Evolutionary conservation across 2,797 vertebrate genomes (phyloP).

Genomic region (Botia almorhae): DNA sequence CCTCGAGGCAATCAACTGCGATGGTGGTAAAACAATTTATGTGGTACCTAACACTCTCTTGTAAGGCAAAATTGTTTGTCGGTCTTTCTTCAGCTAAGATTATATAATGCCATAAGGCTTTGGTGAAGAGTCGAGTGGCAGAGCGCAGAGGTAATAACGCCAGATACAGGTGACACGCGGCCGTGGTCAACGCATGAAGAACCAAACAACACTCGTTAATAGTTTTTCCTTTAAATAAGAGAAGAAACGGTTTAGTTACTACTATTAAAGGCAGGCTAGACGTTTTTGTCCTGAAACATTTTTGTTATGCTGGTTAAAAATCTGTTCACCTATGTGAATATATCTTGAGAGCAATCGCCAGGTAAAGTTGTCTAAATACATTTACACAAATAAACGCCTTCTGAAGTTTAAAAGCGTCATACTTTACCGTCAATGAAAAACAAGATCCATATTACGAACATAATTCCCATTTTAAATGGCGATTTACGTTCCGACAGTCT

Average conservation of each 20-base stretch:
- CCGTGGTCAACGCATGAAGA: conserved; percentile 75
- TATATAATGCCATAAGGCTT: conserved; percentile 58
- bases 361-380: too few species aligned
- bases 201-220: conserved; percentile 75
- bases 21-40: too few species aligned
- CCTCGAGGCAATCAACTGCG: conserved; percentile 74
- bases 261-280: too few species aligned
- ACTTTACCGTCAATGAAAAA: neutral
- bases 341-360: too few species aligned
- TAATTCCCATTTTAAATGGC: neutral
- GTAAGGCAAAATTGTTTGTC: too few species aligned
- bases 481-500: neutral
- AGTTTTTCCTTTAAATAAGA: conserved; percentile 70
- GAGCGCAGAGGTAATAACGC: conserved; percentile 72
- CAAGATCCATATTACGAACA: conserved; percentile 3
- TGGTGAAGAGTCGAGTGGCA: conserved; percentile 66
- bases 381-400: too few species aligned
- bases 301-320: too few species aligned
- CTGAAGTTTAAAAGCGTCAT: neutral
- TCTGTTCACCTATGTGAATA: too few species aligned
- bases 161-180: conserved; percentile 76
- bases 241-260: neutral
- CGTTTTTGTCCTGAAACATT: too few species aligned
- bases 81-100: too few species aligned
- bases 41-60: too few species aligned